Base-by-base conservation (phyloP, 2,113 vertebrate species). In the Brachionichthys hirsutus region DNA sequence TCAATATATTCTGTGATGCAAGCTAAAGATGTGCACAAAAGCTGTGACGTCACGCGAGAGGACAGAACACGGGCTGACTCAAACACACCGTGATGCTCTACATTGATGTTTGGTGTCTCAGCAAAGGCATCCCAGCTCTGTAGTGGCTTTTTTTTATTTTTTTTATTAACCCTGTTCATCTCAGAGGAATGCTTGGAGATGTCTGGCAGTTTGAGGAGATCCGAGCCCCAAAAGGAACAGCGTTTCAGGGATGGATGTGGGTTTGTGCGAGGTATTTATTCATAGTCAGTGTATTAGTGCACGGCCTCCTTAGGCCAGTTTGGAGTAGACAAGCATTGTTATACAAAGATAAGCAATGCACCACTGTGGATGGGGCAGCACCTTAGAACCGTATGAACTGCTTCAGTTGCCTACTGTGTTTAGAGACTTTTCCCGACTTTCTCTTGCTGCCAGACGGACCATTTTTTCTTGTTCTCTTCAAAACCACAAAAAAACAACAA, bases 151-250 rank as follows among this genome's bases (percentile, higher is more conserved):
- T 66, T 67, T 41, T 57, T 3, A 34, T 51, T 55, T 63, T 71
- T 0, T 54, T 77, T 70, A 70, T 66, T 66, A 77, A 87, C 87
- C 87, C 83, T 85, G 82, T 84, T 89, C 74, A 41, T 83, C 80
- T 70, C 67, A 70, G 82, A 84, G 88, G 88, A 88, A 87, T 90
- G 88, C 86, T 84, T 71, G 62, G 76, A 83, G 75, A 77, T 66
- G 63, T 82, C 73, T 88, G 88, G 87, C 88, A 89, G 88, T 89
- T 77, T 68, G 82, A 83, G 64, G 73, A 77, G 69, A 61, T 47
- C 49, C 49, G 54, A 70, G 64, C 47, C 46, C 74, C 67, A 35
- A 38, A 57, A 65, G 67, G 67, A 61, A 38, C 36, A 30, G 12
- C 10, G 10, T 22, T 30, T 30, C 24, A 30, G 48, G 48, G 22